Percentiles rank a stretch among this genome's conserved stretches.
phyloP scores from a whole-genome alignment of 2,113 vertebrate genomes.

The Lepus europaeus region DNA sequence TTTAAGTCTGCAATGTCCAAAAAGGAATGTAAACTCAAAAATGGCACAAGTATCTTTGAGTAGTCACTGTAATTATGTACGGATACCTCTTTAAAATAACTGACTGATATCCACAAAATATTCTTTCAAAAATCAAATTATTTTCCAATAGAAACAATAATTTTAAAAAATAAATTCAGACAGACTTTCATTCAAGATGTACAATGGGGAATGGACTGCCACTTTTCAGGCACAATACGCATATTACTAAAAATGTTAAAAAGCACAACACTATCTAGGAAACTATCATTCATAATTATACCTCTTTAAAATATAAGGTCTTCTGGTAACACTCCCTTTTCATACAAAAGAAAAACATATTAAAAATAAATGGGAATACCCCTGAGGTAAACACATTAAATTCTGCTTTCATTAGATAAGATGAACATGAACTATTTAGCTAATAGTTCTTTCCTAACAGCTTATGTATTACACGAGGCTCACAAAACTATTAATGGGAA shows the following conservation, averaged over 20 bases:
- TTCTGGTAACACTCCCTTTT: constrained; percentile 46
- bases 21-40: no score
- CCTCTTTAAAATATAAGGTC: constrained; percentile 59
- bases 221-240: neutral
- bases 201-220: neutral
- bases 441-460: constrained; percentile 74
- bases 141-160: neutral
- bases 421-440: constrained; percentile 66
- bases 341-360: constrained; percentile 34
- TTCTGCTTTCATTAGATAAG: constrained; percentile 73
- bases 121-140: neutral
- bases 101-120: neutral
- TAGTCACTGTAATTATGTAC: neutral
- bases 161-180: neutral
- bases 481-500: constrained; percentile 79
- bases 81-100: constrained; percentile 36
- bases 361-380: constrained; percentile 63
- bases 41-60: neutral
- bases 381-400: constrained; percentile 51
- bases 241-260: neutral
- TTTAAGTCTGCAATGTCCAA: neutral
- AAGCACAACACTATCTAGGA: neutral
- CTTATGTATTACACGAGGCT: constrained; percentile 61
- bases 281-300: constrained; percentile 60
- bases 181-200: neutral